Conservation (phyloP, 1,140 invertebrate genomes). For the Octopus sinensis region DNA sequence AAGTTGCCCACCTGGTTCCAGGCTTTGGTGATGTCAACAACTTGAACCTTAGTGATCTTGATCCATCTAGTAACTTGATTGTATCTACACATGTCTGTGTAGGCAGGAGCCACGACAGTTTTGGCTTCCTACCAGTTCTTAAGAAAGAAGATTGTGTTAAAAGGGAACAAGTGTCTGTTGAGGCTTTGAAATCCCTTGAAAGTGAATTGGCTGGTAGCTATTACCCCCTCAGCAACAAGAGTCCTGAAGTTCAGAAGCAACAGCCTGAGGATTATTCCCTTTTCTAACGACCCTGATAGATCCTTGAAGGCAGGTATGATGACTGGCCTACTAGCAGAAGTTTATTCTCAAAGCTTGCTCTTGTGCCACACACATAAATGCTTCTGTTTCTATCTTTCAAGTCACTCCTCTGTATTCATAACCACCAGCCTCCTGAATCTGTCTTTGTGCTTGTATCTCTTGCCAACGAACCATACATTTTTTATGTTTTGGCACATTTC, state of each 20-base stretch:
- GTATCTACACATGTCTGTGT: slow-evolving; percentile 48
- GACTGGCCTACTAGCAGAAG: slow-evolving; percentile 89
- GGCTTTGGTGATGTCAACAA: slow-evolving; percentile 61
- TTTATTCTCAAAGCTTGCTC: too few relatives aligned
- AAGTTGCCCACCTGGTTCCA: slow-evolving; percentile 70
- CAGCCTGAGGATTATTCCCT: too few relatives aligned
- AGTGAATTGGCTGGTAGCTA: slow-evolving; percentile 40
- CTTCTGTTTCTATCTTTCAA: too few relatives aligned
- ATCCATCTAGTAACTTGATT: slow-evolving; percentile 62
- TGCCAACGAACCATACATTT: too few relatives aligned
- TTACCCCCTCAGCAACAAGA: slow-evolving; percentile 39
- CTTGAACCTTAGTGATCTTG: slow-evolving; percentile 39
- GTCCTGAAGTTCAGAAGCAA: too few relatives aligned
- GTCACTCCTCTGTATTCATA: too few relatives aligned
- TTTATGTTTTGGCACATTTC: too few relatives aligned
- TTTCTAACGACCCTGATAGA: slow-evolving; percentile 19
- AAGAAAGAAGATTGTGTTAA: slow-evolving; percentile 39
- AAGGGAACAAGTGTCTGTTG: slow-evolving; percentile 38
- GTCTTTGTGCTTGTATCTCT: too few relatives aligned
- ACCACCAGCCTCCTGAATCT: too few relatives aligned
- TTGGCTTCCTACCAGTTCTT: slow-evolving; percentile 39
- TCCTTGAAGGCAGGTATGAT: slow-evolving; percentile 65
- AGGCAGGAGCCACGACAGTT: slow-evolving; percentile 42
- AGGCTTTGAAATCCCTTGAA: slow-evolving; percentile 34
- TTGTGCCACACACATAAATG: too few relatives aligned